Base-by-base conservation (phyloP, 2,888 invertebrate species). In the Sicus ferrugineus region DNA sequence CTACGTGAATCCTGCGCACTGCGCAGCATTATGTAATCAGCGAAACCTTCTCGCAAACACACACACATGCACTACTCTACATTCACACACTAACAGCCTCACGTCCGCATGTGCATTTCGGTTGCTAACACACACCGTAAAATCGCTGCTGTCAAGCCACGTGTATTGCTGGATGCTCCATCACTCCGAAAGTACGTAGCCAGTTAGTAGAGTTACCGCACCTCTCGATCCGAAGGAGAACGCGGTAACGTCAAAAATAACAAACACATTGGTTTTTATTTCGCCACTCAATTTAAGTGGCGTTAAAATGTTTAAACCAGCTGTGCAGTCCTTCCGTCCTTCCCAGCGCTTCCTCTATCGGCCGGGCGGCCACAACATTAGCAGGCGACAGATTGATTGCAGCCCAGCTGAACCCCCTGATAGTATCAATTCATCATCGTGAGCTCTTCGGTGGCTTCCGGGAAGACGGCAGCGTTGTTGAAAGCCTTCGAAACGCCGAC, bases 11-110 rank as follows among this genome's bases (percentile, higher is more conserved):
- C 21, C 54, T 67, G 48, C 23, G 61, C 21, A 64, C 34, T 69
- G 67, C 50, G 64, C 58, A n/a, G 70, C 58, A 67, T 61, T 68
- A 72, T 70, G 70, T 69, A 63, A 70, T 70, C 67, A 67, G 31
- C 63, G 58, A 70, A 66, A 65, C 48, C 30, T 9, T 16, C 31
- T 30, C 19, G 26, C 31, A 64, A 16, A 28, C n/a, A 28, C 26
- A 11, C 21, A 46, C 11, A 46, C 26, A 21, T 19, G 6, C 46
- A 48, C 30, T 23, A 3, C 1, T 23, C 61, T n/a, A 11, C 38
- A 9, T 16, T 14, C 23, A 30, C 19, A 30, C 19, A 11, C n/a
- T 16, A 11, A 30, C 34, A 11, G 46, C 6, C 28, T 48, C 28
- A 46, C 6, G 14, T 26, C 19, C 23, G 14, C 34, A 42, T 50